phyloP scores from a whole-genome alignment of 2,113 vertebrate genomes.

The Bungarus multicinctus region DNA sequence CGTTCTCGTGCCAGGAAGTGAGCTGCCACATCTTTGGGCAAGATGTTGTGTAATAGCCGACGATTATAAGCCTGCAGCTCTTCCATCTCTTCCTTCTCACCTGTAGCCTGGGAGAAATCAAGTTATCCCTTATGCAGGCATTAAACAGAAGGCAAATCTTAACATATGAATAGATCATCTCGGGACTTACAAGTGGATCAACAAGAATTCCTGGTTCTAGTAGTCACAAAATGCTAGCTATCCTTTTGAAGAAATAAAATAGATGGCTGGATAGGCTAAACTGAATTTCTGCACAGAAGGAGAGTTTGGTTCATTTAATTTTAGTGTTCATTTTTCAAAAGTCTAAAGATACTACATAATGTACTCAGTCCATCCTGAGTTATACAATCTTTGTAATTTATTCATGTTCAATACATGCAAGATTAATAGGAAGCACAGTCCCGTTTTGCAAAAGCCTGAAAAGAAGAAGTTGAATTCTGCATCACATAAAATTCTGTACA shows the following conservation, averaged over 20 bases:
- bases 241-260: background rate
- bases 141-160: background rate
- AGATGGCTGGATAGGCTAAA: background rate
- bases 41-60: constrained; percentile 91
- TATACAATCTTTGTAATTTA: background rate
- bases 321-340: background rate
- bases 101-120: constrained; percentile 77
- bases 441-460: background rate
- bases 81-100: constrained; percentile 98
- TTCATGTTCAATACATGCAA: background rate
- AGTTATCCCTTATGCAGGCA: background rate
- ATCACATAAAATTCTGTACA: background rate
- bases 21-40: constrained; percentile 93
- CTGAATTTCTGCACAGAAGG: background rate
- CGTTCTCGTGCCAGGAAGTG: constrained; percentile 91
- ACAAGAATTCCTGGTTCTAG: background rate
- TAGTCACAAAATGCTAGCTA: background rate
- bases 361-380: background rate
- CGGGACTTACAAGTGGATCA: background rate
- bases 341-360: background rate
- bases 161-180: background rate
- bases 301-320: background rate
- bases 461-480: background rate
- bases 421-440: background rate
- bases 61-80: constrained; percentile 95